Conservation (phyloP, 2,888 invertebrate genomes). For the Amphipoea oculea region DNA sequence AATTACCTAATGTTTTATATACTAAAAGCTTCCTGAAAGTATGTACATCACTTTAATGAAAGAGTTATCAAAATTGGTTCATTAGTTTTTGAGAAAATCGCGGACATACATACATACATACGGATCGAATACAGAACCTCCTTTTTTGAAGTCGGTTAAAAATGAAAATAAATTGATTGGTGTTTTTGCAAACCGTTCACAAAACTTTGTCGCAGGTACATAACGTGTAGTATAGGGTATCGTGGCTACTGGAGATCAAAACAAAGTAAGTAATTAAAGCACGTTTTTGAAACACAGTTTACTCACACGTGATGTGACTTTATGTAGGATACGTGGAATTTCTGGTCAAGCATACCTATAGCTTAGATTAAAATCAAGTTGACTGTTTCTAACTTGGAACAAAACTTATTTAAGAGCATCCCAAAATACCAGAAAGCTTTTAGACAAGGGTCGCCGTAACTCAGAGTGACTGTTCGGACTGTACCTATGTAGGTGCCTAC, state of each 20-base stretch:
- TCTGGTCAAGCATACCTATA: neutral
- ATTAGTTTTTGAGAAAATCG: too few relatives aligned
- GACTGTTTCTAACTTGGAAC: neutral
- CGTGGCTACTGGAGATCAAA: neutral
- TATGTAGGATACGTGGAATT: neutral
- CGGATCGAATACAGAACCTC: too few relatives aligned
- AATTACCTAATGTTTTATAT: too few relatives aligned
- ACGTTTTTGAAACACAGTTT: neutral
- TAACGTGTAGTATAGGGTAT: neutral
- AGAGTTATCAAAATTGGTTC: too few relatives aligned
- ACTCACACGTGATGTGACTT: neutral
- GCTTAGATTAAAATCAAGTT: neutral
- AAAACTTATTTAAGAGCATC: neutral
- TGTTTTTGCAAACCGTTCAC: neutral
- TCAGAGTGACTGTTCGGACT: neutral
- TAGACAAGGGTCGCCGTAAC: constrained; percentile 28
- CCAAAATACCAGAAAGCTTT: constrained; percentile 35
- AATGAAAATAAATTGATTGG: neutral
- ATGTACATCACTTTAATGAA: too few relatives aligned
- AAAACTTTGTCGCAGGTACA: neutral
- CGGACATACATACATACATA: too few relatives aligned
- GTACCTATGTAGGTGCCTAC: neutral
- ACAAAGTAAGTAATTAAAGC: neutral
- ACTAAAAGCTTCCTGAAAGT: too few relatives aligned
- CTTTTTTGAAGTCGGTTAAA: too few relatives aligned